phyloP scores from a whole-genome alignment of 2,888 invertebrate species.

The Epinotia brunnichana region DNA sequence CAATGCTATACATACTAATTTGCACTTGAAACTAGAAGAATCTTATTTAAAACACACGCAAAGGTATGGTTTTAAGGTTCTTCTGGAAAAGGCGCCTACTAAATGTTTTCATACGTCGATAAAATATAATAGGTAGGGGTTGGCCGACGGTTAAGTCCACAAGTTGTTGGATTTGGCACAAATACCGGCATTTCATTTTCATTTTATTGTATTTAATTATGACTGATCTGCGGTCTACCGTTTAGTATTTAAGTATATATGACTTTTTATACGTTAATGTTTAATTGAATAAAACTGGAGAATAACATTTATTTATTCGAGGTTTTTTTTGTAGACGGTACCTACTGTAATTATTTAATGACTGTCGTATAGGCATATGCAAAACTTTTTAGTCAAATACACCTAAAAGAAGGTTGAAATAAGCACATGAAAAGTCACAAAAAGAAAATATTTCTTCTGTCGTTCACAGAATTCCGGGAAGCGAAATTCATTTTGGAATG shows the following conservation, averaged over 20 bases:
- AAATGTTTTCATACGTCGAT: conserved; percentile 6
- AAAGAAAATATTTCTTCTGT: conserved; percentile 28
- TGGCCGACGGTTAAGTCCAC: conserved; percentile 12
- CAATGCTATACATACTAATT: background rate
- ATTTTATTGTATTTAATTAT: conserved; percentile 10
- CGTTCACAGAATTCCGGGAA: conserved; percentile 6
- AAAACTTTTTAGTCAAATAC: background rate
- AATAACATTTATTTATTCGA: background rate
- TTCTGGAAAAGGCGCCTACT: conserved; percentile 11
- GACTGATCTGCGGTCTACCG: no score
- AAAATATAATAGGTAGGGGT: conserved; percentile 6
- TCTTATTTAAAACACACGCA: background rate
- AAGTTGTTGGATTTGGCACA: conserved; percentile 34
- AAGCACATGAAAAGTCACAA: background rate
- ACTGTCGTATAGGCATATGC: background rate
- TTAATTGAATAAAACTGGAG: background rate
- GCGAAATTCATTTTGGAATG: conserved; percentile 19
- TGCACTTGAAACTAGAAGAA: background rate
- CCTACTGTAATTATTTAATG: background rate
- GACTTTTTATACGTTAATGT: background rate
- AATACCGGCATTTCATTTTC: conserved; percentile 2
- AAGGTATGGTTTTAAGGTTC: background rate
- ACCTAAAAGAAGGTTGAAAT: background rate
- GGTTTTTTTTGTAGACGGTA: conserved; percentile 3
- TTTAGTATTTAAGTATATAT: no score